Percentiles rank a stretch among this genome's conserved stretches.
These are phyloP conservation scores for Rafetus swinhoei DNA, from an alignment of 2,113 vertebrate genomes.

Conservation along the genomic window DNA sequence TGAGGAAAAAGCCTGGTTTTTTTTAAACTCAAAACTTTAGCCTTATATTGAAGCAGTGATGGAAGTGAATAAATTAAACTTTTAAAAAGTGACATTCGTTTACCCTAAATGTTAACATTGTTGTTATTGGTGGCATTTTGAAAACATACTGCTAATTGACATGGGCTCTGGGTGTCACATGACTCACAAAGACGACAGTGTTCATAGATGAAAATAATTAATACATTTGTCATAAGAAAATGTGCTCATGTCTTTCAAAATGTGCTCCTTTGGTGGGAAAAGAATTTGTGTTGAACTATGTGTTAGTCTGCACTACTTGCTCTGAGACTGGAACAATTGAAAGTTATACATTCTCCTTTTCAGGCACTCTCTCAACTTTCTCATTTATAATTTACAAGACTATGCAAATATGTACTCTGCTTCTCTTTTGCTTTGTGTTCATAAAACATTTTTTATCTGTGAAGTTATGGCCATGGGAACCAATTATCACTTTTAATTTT, in stretches of 20 bases:
- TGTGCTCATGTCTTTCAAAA: neutral
- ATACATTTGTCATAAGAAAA: neutral
- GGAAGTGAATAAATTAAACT: conserved; percentile 2
- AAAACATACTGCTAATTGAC: neutral
- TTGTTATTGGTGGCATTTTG: neutral
- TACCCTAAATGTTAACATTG: neutral
- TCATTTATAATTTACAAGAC: conserved; percentile 36
- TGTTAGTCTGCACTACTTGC: neutral
- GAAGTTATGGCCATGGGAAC: conserved; percentile 53
- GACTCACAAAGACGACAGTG: neutral
- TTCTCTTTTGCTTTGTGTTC: conserved; percentile 29
- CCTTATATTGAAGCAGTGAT: neutral
- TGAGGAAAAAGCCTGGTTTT: neutral
- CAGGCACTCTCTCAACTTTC: neutral
- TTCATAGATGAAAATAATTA: neutral
- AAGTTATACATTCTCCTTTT: conserved; percentile 19
- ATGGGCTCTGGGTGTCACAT: neutral
- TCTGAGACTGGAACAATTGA: neutral
- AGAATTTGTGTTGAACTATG: neutral
- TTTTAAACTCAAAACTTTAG: neutral
- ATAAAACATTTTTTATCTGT: neutral
- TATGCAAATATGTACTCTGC: neutral
- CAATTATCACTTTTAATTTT: conserved; percentile 62
- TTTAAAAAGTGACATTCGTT: neutral
- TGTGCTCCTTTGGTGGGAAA: neutral